Base-by-base conservation (phyloP, 2,888 invertebrate species). In the Eristalinus aeneus region DNA sequence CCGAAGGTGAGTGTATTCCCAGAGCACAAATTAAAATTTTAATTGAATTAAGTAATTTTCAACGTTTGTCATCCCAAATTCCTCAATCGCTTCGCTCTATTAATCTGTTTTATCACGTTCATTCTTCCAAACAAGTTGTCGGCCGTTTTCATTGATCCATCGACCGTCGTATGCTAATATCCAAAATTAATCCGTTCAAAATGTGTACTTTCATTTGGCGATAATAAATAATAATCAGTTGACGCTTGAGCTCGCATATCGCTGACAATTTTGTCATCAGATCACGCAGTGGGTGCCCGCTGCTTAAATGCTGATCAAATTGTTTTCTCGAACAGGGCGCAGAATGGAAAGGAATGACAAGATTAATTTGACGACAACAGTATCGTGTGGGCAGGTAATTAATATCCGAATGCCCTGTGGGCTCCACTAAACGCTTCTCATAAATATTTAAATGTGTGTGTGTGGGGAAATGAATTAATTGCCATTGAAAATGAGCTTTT, bases 371-470 rank as follows among this genome's bases (percentile, higher is more conserved):
- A 22, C 11, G 32, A 10, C 78, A 83, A 63, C 20, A 61, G 67
- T 68, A 63, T 56, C 72, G 63, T 71, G 72, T 76, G 12, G 8
- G 67, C 9, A n/a, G 53, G n/a, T 76, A 61, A 64, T 27, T 71
- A 53, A 65, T 65, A 46, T 46, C 69, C 68, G 65, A 31, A 36
- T 65, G 32, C 20, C 34, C 61, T n/a, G 20, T 34, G 20, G 16
- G n/a, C 32, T 10, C 12, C n/a, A 46, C 1, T 69, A 69, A 69
- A 53, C 36, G 31, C 1, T 71, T 31, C 71, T 60, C 71, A 71
- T 71, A 46, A 60, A 71, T 71, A 60, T 60, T 20, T 46, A 46
- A 60, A 0, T 11, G 46, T 16, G 16, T 46, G 27, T 27, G 27
- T 27, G 27, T 27, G 27, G n/a, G 11, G 58, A 46, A 69, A 69